Evolutionary conservation across 2,888 invertebrate species (phyloP).

Genomic region (Apoda limacodes): DNA sequence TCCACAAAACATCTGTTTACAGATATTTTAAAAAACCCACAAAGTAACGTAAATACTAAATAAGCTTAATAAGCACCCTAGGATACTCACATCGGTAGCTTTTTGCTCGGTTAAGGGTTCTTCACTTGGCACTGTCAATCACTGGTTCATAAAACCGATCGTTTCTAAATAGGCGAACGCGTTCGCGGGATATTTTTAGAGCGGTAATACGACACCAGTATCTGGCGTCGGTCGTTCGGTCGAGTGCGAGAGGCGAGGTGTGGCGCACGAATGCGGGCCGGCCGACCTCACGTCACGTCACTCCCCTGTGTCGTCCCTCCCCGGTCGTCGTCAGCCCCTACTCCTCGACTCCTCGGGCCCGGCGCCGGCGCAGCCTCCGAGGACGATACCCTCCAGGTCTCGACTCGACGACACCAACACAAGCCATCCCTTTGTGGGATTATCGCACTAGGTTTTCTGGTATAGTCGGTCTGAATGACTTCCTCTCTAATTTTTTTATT

Average conservation of each 20-base stretch:
- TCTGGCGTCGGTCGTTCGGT: conserved; percentile 52
- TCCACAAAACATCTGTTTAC: conserved; percentile 62
- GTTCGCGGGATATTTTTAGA: conserved; percentile 65
- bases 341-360: conserved; percentile 15
- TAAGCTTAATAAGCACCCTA: conserved; percentile 22
- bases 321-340: conserved; percentile 10
- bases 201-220: conserved; percentile 67
- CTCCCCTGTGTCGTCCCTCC: conserved; percentile 9
- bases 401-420: no score
- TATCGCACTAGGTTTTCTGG: no score
- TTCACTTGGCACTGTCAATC: conserved; percentile 68
- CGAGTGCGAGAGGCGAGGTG: conserved; percentile 43
- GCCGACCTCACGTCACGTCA: conserved; percentile 9
- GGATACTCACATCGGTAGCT: conserved; percentile 50
- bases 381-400: conserved; percentile 47
- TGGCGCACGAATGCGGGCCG: conserved; percentile 50
- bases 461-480: no score
- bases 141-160: conserved; percentile 65
- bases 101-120: conserved; percentile 40
- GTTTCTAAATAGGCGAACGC: conserved; percentile 67
- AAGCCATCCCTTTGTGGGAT: no score
- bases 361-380: conserved; percentile 35
- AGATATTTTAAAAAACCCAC: conserved; percentile 56
- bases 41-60: conserved; percentile 33
- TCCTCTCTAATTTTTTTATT: no score